Evolutionary conservation across 2,888 invertebrate species (phyloP).

Genomic region (Blera fallax): DNA sequence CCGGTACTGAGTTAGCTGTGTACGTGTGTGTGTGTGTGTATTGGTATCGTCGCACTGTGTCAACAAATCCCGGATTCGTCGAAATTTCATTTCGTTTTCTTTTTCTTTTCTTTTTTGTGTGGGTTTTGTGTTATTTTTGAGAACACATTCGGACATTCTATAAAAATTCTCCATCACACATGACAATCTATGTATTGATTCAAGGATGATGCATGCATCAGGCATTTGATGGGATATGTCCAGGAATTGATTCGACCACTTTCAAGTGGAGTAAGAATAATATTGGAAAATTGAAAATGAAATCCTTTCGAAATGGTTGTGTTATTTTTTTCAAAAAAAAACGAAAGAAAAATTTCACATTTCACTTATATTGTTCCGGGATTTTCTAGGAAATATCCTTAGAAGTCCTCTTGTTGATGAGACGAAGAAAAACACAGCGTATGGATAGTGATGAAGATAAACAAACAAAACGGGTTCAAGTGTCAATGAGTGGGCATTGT

Average conservation of each 20-base stretch:
- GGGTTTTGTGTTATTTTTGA: conserved; percentile 10
- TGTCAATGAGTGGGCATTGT: not conserved
- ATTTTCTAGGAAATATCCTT: conserved; percentile 35
- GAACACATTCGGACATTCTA: conserved; percentile 2
- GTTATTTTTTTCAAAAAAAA: not conserved
- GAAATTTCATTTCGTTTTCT: conserved; percentile 17
- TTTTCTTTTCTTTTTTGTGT: conserved; percentile 28
- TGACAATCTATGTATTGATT: conserved; percentile 42
- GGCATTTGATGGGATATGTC: not conserved
- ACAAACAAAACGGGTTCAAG: not conserved
- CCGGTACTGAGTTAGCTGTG: no score
- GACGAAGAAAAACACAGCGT: not conserved
- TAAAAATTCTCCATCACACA: not conserved
- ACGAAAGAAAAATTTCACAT: no score
- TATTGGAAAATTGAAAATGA: conserved; percentile 63
- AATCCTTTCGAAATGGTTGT: conserved; percentile 54
- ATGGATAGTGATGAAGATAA: not conserved
- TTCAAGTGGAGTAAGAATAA: conserved; percentile 56
- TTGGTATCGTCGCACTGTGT: conserved; percentile 51
- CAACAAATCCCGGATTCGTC: conserved; percentile 32
- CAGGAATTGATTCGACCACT: conserved; percentile 47
- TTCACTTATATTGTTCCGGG: not conserved
- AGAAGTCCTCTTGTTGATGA: not conserved
- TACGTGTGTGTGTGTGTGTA: no score
- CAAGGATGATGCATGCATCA: conserved; percentile 60